Evolutionary conservation across 1,140 invertebrate genomes (phyloP).

Genomic region (Pogonomyrmex barbatus): DNA sequence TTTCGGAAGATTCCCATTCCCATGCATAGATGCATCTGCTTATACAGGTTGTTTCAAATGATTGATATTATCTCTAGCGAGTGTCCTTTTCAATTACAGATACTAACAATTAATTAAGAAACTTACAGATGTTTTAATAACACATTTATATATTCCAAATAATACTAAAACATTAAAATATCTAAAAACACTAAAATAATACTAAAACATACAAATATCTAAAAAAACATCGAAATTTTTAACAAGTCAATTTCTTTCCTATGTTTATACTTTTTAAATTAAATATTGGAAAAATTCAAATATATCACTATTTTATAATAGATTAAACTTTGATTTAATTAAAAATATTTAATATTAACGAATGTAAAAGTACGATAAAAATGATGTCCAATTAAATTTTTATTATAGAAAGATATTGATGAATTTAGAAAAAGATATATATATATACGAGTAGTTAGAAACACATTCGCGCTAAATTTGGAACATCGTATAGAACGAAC

Average conservation of each 20-base stretch:
- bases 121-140: not conserved
- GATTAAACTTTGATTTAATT: slow-evolving; percentile 2
- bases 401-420: not conserved
- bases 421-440: not conserved
- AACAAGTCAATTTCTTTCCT: not conserved
- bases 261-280: not conserved
- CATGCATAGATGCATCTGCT: slow-evolving; percentile 13
- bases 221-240: not conserved
- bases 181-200: not conserved
- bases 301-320: not conserved
- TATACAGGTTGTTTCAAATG: slow-evolving; percentile 7
- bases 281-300: not conserved
- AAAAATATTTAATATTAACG: not conserved
- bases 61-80: not conserved
- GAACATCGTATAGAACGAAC: slow-evolving; percentile 65
- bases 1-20: slow-evolving; percentile 54
- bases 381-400: not conserved
- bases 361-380: not conserved
- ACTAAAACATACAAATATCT: not conserved
- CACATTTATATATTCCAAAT: not conserved
- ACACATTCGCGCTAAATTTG: not conserved
- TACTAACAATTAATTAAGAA: not conserved
- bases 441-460: not conserved
- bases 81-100: not conserved
- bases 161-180: not conserved